phyloP scores from a whole-genome alignment of 2,113 vertebrate species.

The Pelmatolapia mariae region DNA sequence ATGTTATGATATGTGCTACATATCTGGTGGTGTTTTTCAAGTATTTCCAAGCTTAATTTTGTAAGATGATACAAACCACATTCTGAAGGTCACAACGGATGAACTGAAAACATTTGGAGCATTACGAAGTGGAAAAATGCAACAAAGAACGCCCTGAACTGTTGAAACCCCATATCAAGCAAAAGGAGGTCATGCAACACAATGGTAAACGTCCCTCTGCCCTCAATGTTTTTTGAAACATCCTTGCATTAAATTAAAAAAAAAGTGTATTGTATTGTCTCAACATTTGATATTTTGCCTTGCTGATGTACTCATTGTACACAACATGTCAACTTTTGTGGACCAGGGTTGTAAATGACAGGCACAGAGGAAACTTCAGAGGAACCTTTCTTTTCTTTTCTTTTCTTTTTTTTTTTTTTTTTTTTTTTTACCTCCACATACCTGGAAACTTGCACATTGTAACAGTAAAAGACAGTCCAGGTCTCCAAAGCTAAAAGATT shows the following conservation, averaged over 20 bases:
- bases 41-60: neutral
- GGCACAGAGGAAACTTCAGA: neutral
- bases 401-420: too few relatives aligned
- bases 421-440: neutral
- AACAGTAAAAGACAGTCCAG: neutral
- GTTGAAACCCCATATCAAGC: neutral
- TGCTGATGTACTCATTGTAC: neutral
- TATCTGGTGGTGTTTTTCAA: neutral
- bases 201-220: neutral
- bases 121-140: neutral
- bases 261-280: neutral
- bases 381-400: rapidly evolving
- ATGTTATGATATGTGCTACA: neutral
- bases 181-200: neutral
- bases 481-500: neutral
- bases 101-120: neutral
- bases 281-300: neutral
- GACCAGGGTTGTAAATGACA: neutral
- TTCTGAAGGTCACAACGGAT: neutral
- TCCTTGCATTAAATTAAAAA: neutral
- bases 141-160: neutral
- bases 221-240: neutral
- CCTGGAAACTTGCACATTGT: neutral
- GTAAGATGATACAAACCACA: neutral
- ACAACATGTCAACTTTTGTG: neutral